These are phyloP conservation scores for Dicycla oo DNA, from an alignment of 2,888 invertebrate genomes.

Conservation along the genomic window DNA sequence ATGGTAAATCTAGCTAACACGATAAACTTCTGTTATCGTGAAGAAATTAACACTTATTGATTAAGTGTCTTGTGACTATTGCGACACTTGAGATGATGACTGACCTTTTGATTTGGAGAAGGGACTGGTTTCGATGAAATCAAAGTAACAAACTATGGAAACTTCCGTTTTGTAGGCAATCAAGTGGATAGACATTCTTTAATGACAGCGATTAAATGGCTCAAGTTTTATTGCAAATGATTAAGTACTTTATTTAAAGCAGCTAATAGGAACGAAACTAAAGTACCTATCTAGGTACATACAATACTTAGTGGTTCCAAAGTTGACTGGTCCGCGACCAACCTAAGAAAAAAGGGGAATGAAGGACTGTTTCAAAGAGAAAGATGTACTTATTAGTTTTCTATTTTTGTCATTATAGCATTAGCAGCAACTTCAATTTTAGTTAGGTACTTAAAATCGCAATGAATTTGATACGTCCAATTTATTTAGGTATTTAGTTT, in stretches of 20 bases:
- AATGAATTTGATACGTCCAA: no score
- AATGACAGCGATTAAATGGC: not conserved
- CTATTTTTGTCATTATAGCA: no score
- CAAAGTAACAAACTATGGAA: not conserved
- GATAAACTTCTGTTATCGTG: slow-evolving; percentile 59
- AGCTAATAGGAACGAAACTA: no score
- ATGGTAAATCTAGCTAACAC: slow-evolving; percentile 64
- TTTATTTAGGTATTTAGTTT: no score
- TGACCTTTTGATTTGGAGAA: slow-evolving; percentile 31
- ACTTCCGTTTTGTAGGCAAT: slow-evolving; percentile 14
- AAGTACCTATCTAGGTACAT: not conserved
- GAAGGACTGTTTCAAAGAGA: no score
- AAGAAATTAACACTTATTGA: slow-evolving; percentile 62
- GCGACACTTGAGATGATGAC: slow-evolving; percentile 42
- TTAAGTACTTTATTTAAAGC: no score
- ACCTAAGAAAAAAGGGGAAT: no score
- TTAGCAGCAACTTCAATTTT: no score
- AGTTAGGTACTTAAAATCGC: no score
- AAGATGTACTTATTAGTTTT: no score
- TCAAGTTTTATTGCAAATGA: not conserved
- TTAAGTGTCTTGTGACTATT: slow-evolving; percentile 46
- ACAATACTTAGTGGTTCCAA: no score
- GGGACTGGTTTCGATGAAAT: slow-evolving; percentile 3
- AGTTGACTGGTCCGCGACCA: no score
- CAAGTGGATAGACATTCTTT: not conserved